Conservation (phyloP, 2,113 vertebrate genomes). For the Arizona elegans region DNA sequence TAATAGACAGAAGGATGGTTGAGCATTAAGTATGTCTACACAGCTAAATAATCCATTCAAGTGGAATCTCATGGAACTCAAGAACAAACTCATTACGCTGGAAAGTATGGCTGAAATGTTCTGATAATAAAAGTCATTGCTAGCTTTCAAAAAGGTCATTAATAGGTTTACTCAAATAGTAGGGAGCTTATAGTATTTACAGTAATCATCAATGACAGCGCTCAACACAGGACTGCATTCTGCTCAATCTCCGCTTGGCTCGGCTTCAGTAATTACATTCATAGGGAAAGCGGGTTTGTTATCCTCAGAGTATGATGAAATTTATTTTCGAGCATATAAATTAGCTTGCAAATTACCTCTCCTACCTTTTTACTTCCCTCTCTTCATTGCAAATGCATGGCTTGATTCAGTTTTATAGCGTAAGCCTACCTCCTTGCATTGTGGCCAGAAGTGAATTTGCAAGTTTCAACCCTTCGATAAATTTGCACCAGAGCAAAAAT, state of each 20-base stretch:
- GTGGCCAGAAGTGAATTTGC: background rate
- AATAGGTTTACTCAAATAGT: conserved; percentile 46
- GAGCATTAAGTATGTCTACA: conserved; percentile 55
- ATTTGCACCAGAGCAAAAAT: background rate
- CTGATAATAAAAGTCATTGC: conserved; percentile 45
- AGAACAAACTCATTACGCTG: conserved; percentile 24
- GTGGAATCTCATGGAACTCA: conserved; percentile 42
- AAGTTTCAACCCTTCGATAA: background rate
- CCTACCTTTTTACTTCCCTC: conserved; percentile 8
- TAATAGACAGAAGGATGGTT: conserved; percentile 56
- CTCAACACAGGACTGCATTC: conserved; percentile 37
- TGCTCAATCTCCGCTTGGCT: conserved; percentile 35
- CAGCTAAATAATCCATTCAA: conserved; percentile 51
- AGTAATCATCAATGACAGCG: conserved; percentile 45
- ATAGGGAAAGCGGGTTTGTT: conserved; percentile 40
- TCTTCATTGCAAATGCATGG: conserved; percentile 36
- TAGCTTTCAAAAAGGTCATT: conserved; percentile 41
- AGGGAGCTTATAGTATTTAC: conserved; percentile 54
- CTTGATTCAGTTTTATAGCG: conserved; percentile 8
- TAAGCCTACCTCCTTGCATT: background rate
- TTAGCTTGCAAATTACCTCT: conserved; percentile 32
- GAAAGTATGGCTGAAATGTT: conserved; percentile 28
- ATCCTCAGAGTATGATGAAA: conserved; percentile 47
- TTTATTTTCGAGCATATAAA: conserved; percentile 48
- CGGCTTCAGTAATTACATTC: conserved; percentile 47